A percentile compares a stretch with the other conserved stretches of the same genome.
Evolutionary conservation across 2,797 vertebrate species (phyloP).

Genomic region (Chelmon rostratus): DNA sequence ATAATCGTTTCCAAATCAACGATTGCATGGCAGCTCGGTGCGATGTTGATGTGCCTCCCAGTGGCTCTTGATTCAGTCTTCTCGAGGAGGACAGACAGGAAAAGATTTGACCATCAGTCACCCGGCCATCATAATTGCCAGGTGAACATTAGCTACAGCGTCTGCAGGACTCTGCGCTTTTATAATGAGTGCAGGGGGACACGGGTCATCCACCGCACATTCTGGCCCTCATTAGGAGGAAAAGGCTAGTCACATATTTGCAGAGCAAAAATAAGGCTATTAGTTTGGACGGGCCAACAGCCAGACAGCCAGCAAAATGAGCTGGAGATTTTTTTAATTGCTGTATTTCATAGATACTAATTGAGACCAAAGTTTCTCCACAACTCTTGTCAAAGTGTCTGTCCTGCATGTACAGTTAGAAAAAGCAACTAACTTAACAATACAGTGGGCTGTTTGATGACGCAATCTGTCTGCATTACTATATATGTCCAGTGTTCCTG

Average conservation of each 20-base stretch:
- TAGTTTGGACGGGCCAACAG: constrained; percentile 73
- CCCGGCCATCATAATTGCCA: constrained; percentile 72
- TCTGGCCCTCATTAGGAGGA: constrained; percentile 80
- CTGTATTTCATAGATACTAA: constrained; percentile 58
- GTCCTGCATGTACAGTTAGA: constrained; percentile 25
- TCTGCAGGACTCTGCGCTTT: constrained; percentile 69
- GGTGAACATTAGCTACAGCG: constrained; percentile 69
- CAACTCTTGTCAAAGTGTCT: constrained; percentile 52
- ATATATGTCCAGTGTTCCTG: background rate
- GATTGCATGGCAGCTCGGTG: constrained; percentile 65
- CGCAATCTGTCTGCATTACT: background rate
- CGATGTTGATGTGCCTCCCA: constrained; percentile 67
- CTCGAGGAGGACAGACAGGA: constrained; percentile 58
- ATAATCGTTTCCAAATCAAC: constrained; percentile 73
- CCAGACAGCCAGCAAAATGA: constrained; percentile 52
- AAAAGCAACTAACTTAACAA: constrained; percentile 50
- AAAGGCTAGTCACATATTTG: constrained; percentile 80
- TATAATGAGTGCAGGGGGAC: constrained; percentile 83
- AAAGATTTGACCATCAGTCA: constrained; percentile 69
- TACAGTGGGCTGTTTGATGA: constrained; percentile 13
- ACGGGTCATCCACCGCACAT: constrained; percentile 77
- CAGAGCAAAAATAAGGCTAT: constrained; percentile 78
- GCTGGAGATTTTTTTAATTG: constrained; percentile 73
- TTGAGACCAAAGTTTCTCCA: constrained; percentile 55
- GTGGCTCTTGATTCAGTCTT: constrained; percentile 60